A percentile compares a stretch with the other conserved stretches of the same genome.
Evolutionary conservation across 2,113 vertebrate genomes (phyloP).

Genomic region (Columba livia): DNA sequence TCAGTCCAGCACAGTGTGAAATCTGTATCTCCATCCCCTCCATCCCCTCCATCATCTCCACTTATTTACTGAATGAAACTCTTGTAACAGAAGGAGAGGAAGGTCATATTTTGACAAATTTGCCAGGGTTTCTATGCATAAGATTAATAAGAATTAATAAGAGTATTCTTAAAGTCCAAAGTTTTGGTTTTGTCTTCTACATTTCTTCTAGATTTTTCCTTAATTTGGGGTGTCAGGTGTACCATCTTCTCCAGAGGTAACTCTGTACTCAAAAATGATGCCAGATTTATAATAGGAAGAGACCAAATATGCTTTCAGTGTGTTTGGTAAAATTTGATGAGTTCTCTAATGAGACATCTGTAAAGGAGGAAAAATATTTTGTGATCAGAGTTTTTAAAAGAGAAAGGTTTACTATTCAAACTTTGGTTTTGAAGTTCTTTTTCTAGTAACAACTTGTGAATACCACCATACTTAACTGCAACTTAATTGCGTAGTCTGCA

Average conservation of each 20-base stretch:
- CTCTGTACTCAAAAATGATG: neutral
- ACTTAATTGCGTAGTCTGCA: neutral
- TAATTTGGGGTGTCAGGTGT: neutral
- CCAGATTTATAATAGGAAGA: neutral
- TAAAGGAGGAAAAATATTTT: neutral
- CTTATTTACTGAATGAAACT: neutral
- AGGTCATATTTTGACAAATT: neutral
- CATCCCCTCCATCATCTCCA: neutral
- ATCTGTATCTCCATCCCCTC: fast-evolving
- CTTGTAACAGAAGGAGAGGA: neutral
- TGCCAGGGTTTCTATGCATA: neutral
- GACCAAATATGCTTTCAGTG: neutral
- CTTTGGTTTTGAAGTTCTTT: neutral
- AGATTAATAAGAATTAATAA: neutral
- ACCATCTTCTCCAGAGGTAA: neutral
- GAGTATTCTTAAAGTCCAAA: neutral
- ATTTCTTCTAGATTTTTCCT: neutral
- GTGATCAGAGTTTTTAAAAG: neutral
- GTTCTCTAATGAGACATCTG: neutral
- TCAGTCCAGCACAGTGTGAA: neutral
- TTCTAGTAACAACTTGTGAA: neutral
- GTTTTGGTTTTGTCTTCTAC: neutral
- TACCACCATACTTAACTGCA: neutral
- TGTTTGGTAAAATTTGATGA: neutral
- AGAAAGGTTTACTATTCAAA: neutral